Base-by-base conservation (phyloP, 2,797 vertebrate genomes). In the Anisognathus igniventris region DNA sequence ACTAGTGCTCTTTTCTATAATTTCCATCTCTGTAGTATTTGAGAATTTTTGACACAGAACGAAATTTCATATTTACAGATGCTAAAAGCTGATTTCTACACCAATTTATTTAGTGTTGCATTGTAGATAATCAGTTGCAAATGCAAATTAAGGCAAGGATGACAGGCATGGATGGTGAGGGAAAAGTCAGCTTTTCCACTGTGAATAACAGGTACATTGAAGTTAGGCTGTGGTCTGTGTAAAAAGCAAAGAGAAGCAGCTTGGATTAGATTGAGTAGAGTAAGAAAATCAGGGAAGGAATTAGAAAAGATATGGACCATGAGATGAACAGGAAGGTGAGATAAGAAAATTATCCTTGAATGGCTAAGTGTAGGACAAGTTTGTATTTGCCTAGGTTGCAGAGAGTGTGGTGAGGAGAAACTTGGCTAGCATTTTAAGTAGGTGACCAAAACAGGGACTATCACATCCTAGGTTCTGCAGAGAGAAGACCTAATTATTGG, bases 351-450 rank as follows among this genome's bases (percentile, higher is more conserved):
- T 2, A 42, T 64, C 19, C 62, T 81, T 65, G 58, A 61, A 40
- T 56, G 47, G 30, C 9, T 64, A 57, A 82, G 30, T 35, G 23
- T 48, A 60, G 51, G 48, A 16, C 27, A 86, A 47, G 81, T 24
- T 14, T 57, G 4, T 76, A 37, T 53, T 67, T 61, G 12, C 31
- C n/a, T 53, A 50, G 24, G 10, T 11, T 87, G 37, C 48, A 70
- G 40, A 42, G 33, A 12, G 0, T 5, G 3, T 68, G 60, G 30
- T 73, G 28, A 71, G 39, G 30, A 91, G 22, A 77, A 91, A 44
- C 28, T 65, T 71, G 28, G 25, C 9, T 35, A 45, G 75, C 60
- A 65, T 94, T 95, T 91, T 61, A 93, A 74, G 11, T 35, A 79
- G 35, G 27, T 58, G 47, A 47, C 58, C 44, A 62, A 65, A 86